Evolutionary conservation across 2,113 vertebrate species (phyloP).

Genomic region (Rhabdornis inornatus): DNA sequence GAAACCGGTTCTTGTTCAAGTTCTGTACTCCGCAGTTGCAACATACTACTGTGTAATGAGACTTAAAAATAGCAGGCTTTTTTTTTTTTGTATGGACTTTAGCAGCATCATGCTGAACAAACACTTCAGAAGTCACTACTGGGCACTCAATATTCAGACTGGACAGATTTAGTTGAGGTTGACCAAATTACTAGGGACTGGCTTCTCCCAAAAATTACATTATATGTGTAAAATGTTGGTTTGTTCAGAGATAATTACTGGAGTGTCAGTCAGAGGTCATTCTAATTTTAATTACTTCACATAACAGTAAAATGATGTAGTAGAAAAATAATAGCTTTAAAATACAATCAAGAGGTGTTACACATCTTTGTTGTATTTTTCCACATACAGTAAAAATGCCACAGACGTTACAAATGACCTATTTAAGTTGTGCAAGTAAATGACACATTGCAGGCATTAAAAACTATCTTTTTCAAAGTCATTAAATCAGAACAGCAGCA

Average conservation of each 20-base stretch:
- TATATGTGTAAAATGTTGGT: not conserved
- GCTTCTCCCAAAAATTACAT: not conserved
- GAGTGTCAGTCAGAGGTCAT: slow-evolving; percentile 70
- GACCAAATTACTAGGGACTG: slow-evolving; percentile 27
- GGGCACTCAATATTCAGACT: not conserved
- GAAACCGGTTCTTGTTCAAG: not conserved
- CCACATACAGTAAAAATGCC: slow-evolving; percentile 73
- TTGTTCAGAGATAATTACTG: slow-evolving; percentile 65
- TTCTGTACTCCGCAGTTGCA: not conserved
- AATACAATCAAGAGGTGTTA: slow-evolving; percentile 69
- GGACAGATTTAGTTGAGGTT: not conserved
- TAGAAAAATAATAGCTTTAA: slow-evolving; percentile 64
- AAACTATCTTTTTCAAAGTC: slow-evolving; percentile 75
- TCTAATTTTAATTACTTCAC: slow-evolving; percentile 70
- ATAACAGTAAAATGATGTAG: slow-evolving; percentile 60
- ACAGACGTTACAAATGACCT: slow-evolving; percentile 72
- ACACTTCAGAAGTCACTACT: not conserved
- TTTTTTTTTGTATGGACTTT: not conserved
- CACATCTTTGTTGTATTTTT: slow-evolving; percentile 66
- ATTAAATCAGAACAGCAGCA: slow-evolving; percentile 86
- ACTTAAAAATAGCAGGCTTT: not conserved
- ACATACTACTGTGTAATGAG: not conserved
- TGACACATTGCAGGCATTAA: slow-evolving; percentile 74
- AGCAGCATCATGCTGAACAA: slow-evolving; percentile 17
- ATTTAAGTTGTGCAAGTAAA: slow-evolving; percentile 74